Conservation (phyloP, 2,888 invertebrate species). For the Plagiodera versicolora region DNA sequence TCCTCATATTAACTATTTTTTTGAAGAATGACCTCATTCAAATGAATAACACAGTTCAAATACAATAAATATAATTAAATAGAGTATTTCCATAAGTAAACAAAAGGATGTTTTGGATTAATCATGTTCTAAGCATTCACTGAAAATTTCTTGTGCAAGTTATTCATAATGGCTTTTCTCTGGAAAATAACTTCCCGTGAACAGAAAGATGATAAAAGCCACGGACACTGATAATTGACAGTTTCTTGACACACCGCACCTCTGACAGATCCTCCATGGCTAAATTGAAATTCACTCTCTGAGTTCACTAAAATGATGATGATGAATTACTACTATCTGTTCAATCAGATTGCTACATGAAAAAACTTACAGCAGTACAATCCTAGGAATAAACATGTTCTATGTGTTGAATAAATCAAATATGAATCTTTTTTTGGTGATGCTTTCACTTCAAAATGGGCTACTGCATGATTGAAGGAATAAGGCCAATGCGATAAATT, state of each 20-base stretch:
- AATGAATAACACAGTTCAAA: too few relatives aligned
- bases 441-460: constrained; percentile 62
- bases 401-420: constrained; percentile 64
- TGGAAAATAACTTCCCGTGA: constrained; percentile 58
- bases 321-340: too few relatives aligned
- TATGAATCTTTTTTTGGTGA: constrained; percentile 55
- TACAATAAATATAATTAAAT: too few relatives aligned
- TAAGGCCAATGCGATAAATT: constrained; percentile 66
- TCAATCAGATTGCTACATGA: not conserved
- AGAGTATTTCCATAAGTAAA: too few relatives aligned
- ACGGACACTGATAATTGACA: constrained; percentile 66
- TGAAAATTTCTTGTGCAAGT: constrained; percentile 48
- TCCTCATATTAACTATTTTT: too few relatives aligned
- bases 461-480: constrained; percentile 61
- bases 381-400: constrained; percentile 63
- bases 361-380: constrained; percentile 62
- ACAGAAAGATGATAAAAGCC: constrained; percentile 60
- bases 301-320: constrained; percentile 63
- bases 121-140: too few relatives aligned
- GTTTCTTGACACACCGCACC: constrained; percentile 60
- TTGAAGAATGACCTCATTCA: too few relatives aligned
- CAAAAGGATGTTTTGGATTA: too few relatives aligned
- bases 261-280: constrained; percentile 39
- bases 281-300: constrained; percentile 64
- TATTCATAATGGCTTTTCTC: constrained; percentile 49